Base-by-base conservation (phyloP, 2,797 vertebrate genomes). In the Muscicapa comitata region DNA sequence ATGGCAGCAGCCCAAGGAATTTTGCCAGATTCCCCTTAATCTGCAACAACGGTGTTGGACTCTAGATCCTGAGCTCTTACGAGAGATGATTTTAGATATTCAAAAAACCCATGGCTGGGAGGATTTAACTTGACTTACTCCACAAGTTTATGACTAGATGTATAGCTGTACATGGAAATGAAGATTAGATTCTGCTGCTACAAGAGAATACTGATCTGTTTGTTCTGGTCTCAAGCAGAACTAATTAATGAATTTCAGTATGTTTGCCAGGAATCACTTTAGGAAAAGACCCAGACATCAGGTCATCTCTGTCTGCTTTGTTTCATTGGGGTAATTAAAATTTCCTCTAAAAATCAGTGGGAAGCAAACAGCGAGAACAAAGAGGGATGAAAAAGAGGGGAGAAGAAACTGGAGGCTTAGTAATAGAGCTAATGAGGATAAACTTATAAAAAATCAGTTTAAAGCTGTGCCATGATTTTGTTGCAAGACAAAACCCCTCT, bases 301-400 rank as follows among this genome's bases (percentile, higher is more conserved):
- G 95, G 93, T 94, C 94, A 96, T 97, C 94, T 92, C 86, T 94
- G 95, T 95, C 94, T 95, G 95, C 91, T 96, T 93, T 96, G 89
- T 91, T 94, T 91, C 93, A 93, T 70, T 90, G 72, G 91, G 79
- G 89, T 92, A 96, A 95, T 96, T 95, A 96, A 95, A 83, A 95
- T 94, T 96, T 88, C 62, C 87, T 91, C 91, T 83, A 90, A 94
- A 93, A 95, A 91, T 90, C 91, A 94, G 95, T 94, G 62, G 87
- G 91, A 96, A 71, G 91, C 84, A 94, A 96, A 95, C 62, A 89
- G 75, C 82, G 94, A 95, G 79, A 79, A 94, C 79, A 88, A 42
- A 91, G 76, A 38, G 26, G 70, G 65, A 89, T 71, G 84, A 89
- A 89, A 92, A 93, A 91, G 68, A 92, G 31, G 42, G 43, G 45